These are phyloP conservation scores for Leptinotarsa tumamoca DNA, from an alignment of 2,888 invertebrate genomes.

Conservation along the genomic window DNA sequence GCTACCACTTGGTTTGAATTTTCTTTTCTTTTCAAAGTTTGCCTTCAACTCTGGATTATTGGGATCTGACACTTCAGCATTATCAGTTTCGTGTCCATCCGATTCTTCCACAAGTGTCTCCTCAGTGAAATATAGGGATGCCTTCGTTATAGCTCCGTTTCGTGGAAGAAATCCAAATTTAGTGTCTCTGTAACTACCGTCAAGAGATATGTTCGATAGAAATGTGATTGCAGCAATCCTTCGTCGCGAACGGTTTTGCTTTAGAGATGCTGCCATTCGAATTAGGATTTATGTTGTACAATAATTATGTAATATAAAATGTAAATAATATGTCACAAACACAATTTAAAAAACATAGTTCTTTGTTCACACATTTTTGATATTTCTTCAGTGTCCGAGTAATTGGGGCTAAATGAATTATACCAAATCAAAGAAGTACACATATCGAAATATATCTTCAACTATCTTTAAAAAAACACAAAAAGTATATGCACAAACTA, in stretches of 20 bases:
- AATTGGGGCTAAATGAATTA: neutral
- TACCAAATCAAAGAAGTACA: neutral
- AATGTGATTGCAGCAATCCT: constrained; percentile 94
- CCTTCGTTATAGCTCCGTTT: constrained; percentile 62
- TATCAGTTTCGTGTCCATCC: constrained; percentile 62
- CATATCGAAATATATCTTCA: constrained; percentile 5
- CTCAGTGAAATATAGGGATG: constrained; percentile 49
- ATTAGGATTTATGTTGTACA: constrained; percentile 1
- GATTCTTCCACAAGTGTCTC: constrained; percentile 61
- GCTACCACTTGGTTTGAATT: constrained; percentile 39
- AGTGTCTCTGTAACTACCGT: constrained; percentile 86
- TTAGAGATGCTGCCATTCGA: constrained; percentile 69
- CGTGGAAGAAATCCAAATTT: constrained; percentile 69
- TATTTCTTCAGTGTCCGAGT: constrained; percentile 7
- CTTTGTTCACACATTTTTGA: constrained; percentile 56
- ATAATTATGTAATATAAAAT: constrained; percentile 12
- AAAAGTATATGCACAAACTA: neutral
- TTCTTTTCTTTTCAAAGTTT: constrained; percentile 37
- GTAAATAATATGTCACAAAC: constrained; percentile 55
- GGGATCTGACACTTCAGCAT: constrained; percentile 23
- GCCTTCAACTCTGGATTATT: constrained; percentile 46
- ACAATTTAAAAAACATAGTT: constrained; percentile 57
- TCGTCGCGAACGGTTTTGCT: constrained; percentile 79
- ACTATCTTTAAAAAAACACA: constrained; percentile 6
- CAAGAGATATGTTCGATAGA: constrained; percentile 93